Evolutionary conservation across 2,797 vertebrate species (phyloP).

Genomic region (Echiichthys vipera): DNA sequence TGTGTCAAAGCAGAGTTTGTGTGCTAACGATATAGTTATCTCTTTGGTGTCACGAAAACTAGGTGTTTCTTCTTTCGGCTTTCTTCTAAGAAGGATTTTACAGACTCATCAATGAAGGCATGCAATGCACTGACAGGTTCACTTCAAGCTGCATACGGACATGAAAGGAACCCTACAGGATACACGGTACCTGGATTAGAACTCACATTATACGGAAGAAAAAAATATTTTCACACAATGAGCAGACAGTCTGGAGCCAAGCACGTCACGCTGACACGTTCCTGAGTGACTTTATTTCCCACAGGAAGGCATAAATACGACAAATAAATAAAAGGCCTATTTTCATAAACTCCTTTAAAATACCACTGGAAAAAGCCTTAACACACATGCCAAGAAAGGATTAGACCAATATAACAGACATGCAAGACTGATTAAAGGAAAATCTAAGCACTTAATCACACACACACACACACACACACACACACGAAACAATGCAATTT

Average conservation of each 20-base stretch:
- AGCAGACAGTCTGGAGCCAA: not conserved
- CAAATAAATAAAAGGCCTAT: too few relatives aligned
- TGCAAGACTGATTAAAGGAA: conserved; percentile 36
- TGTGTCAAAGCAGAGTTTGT: not conserved
- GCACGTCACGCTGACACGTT: not conserved
- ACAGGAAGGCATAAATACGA: not conserved
- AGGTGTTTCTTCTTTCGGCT: not conserved
- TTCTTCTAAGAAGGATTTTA: conserved; percentile 52
- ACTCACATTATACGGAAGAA: not conserved
- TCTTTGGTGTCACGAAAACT: conserved; percentile 26
- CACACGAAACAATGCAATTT: conserved; percentile 29
- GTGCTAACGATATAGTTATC: conserved; percentile 5
- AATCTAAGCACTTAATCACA: conserved; percentile 40
- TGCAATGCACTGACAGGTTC: conserved; percentile 26
- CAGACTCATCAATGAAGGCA: conserved; percentile 30
- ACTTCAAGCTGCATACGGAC: conserved; percentile 8
- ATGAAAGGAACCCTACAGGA: not conserved
- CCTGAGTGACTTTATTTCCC: not conserved
- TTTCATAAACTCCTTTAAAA: conserved; percentile 7
- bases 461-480: not conserved
- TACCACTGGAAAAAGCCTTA: conserved; percentile 7
- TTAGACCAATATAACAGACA: conserved; percentile 53
- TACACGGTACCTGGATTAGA: not conserved
- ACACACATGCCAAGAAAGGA: conserved; percentile 51
- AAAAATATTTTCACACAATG: not conserved